Conservation (phyloP, 64 coral and sea anemone species). For the Montipora capricornis region DNA sequence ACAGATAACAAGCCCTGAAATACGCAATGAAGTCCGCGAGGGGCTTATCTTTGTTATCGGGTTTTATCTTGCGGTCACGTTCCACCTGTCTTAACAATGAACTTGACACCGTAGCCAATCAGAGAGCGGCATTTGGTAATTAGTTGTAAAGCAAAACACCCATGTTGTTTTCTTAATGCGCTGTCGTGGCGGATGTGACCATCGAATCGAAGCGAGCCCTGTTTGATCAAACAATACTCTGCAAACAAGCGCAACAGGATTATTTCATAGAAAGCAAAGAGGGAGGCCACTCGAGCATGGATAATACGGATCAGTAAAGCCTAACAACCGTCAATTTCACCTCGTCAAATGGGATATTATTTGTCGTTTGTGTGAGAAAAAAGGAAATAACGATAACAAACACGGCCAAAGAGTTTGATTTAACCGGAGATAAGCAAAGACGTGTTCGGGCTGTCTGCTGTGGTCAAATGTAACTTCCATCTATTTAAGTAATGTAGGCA, state of each 20-base stretch:
- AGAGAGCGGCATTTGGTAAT: conserved; percentile 51
- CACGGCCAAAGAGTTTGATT: conserved; percentile 56
- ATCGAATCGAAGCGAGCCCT: conserved; percentile 9
- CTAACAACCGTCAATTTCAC: conserved; percentile 12
- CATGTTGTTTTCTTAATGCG: conserved; percentile 43
- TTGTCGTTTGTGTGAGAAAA: conserved; percentile 50
- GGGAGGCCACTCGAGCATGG: conserved; percentile 6
- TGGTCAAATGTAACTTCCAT: conserved; percentile 30
- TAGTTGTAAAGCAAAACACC: conserved; percentile 57
- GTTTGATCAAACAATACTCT: conserved; percentile 5
- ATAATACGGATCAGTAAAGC: conserved; percentile 25
- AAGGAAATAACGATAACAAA: conserved; percentile 76
- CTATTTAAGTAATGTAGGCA: not conserved
- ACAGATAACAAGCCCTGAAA: conserved; percentile 60
- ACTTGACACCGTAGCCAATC: conserved; percentile 62
- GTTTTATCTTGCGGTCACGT: conserved; percentile 85
- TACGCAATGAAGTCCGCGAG: conserved; percentile 74
- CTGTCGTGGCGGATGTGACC: conserved; percentile 38
- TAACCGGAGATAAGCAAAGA: conserved; percentile 9
- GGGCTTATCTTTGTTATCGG: conserved; percentile 69
- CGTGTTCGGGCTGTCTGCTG: not conserved
- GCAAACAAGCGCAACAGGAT: conserved; percentile 36
- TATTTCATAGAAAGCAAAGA: not conserved
- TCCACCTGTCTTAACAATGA: conserved; percentile 89
- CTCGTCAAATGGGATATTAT: conserved; percentile 63